Percentiles rank a stretch among this genome's conserved stretches.
phyloP scores from a whole-genome alignment of 2,113 vertebrate genomes.

The Bujurquina vittata region DNA sequence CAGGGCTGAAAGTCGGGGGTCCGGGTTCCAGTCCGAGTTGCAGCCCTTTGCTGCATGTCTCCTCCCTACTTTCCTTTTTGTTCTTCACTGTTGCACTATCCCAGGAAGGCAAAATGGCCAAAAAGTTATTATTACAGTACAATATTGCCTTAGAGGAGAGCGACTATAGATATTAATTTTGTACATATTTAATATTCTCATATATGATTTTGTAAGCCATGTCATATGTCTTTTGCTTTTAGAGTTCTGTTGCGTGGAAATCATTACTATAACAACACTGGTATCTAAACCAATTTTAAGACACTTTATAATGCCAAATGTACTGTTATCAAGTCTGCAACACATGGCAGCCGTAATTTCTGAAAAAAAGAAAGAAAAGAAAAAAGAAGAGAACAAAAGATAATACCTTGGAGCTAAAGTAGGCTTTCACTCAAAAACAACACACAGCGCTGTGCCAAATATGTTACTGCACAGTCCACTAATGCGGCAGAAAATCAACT shows the following conservation, averaged over 20 bases:
- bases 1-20: too few species aligned
- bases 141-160: neutral
- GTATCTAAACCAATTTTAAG: neutral
- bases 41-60: too few species aligned
- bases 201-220: neutral
- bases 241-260: neutral
- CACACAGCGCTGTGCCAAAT: neutral
- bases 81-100: too few species aligned
- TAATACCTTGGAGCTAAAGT: neutral
- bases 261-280: neutral
- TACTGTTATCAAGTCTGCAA: neutral
- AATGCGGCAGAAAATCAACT: conserved; percentile 9
- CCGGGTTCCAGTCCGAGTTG: too few species aligned
- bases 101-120: too few species aligned
- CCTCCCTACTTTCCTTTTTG: too few species aligned
- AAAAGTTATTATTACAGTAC: too few species aligned
- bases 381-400: neutral
- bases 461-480: neutral
- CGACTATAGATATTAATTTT: neutral
- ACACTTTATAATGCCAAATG: conserved; percentile 8
- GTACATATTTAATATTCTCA: neutral
- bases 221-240: neutral
- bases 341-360: neutral
- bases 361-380: too few species aligned
- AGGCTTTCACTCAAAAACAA: neutral